Percentiles rank a stretch among this genome's conserved stretches.
Evolutionary conservation across 2,113 vertebrate species (phyloP).

Genomic region (Gila orcuttii): DNA sequence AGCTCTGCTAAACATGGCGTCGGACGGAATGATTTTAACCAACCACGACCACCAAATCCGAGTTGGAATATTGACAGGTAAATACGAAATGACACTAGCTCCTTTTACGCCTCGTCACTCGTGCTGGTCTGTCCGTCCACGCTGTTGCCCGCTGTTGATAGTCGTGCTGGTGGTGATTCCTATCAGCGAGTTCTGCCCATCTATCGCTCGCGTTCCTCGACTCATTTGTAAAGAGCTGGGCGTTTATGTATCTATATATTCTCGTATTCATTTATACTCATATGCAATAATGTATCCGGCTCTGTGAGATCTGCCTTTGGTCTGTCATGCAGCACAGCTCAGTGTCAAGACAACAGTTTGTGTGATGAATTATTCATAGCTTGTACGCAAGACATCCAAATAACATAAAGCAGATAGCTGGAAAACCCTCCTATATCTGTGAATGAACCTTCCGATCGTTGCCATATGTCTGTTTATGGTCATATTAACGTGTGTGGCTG

Average conservation of each 20-base stretch:
- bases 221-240: conserved; percentile 46
- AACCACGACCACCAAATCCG: conserved; percentile 98
- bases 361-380: conserved; percentile 65
- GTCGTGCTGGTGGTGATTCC: conserved; percentile 57
- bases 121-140: conserved; percentile 39
- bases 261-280: neutral
- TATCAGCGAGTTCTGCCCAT: conserved; percentile 47
- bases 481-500: neutral
- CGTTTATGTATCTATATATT: neutral
- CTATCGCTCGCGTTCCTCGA: conserved; percentile 52
- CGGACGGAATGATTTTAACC: conserved; percentile 94
- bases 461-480: neutral
- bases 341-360: conserved; percentile 53
- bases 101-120: neutral
- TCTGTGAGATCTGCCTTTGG: conserved; percentile 19
- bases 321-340: conserved; percentile 50
- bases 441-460: conserved; percentile 20
- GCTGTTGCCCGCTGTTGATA: conserved; percentile 39
- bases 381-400: conserved; percentile 51
- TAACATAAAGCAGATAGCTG: conserved; percentile 30
- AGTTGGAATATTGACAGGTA: conserved; percentile 93
- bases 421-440: conserved; percentile 23
- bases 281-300: neutral
- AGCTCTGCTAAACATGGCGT: conserved; percentile 91
- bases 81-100: conserved; percentile 35